Evolutionary conservation across 2,888 invertebrate genomes (phyloP), one percentile per base, ranked within the genome.

Genomic region (Malthinus flaveolus): DNA sequence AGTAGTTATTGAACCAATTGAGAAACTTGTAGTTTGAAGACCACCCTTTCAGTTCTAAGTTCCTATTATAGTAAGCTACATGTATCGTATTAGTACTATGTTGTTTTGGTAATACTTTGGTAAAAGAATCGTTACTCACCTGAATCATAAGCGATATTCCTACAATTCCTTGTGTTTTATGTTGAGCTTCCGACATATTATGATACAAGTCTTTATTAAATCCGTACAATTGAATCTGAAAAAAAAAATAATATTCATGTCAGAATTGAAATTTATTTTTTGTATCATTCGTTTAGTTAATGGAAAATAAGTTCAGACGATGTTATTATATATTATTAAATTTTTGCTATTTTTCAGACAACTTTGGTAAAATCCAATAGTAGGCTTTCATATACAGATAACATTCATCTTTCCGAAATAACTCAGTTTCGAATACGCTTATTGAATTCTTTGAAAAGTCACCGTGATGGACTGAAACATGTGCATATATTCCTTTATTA

Each of bases 161-260:
- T 11, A 97, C 93, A 66, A 98, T 88, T 61, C 98, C 98, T 76
- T 97, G 93, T n/a, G 97, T 94, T 78, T 95, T 94, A 78, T 93
- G 93, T 73, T 93, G 93, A 4, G 97, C 97, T 78, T 96, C 94
- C 31, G 95, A 91, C 89, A 96, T 93, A 78, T 97, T 98, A 78
- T 92, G 91, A 80, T 98, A 98, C 51, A 98, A 83, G 78, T 97
- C 97, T 65, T 93, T 93, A 79, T 98, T 98, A 83, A 95, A 98
- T 1, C 97, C 97, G 71, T 96, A 93, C 57, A 97, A 83, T 80
- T 98, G 97, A 71, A 98, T 92, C 97, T 97, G 85, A 45, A 81
- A 82, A 61, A 82, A 61, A 23, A 23, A 23, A 23, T 23, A 23
- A 23, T 23, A 8, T 42, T 42, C 5, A 23, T 5, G 23, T 23